Evolutionary conservation across 2,797 vertebrate genomes (phyloP).

Genomic region (Acomys russatus): DNA sequence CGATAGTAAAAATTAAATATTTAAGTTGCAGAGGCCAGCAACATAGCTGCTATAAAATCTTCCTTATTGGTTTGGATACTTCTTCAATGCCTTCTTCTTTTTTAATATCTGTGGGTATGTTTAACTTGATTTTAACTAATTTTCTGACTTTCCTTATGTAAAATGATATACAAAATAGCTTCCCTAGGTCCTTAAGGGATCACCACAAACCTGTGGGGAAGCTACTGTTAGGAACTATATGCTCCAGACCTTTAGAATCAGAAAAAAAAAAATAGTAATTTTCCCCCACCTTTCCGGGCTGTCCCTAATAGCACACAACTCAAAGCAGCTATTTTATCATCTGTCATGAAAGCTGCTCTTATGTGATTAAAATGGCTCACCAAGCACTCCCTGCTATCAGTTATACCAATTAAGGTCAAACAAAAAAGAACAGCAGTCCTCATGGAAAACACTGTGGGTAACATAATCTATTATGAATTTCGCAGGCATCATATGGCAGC

Average conservation of each 20-base stretch:
- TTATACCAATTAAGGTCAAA: conserved; percentile 89
- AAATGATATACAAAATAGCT: conserved; percentile 74
- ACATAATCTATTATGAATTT: conserved; percentile 85
- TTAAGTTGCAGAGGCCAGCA: background rate
- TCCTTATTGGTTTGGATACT: background rate
- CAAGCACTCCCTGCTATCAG: conserved; percentile 86
- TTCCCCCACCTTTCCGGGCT: conserved; percentile 79
- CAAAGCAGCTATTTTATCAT: conserved; percentile 84
- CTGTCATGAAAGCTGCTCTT: conserved; percentile 85
- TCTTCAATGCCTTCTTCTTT: conserved; percentile 46
- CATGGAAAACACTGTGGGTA: conserved; percentile 77
- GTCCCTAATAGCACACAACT: conserved; percentile 85
- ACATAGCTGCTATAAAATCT: background rate
- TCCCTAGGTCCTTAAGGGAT: conserved; percentile 81
- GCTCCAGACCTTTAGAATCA: conserved; percentile 56
- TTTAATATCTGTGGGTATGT: background rate
- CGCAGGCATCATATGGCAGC: conserved; percentile 78
- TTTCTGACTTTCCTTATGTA: conserved; percentile 69
- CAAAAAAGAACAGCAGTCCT: conserved; percentile 79
- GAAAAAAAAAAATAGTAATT: conserved; percentile 56
- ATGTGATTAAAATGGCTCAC: conserved; percentile 85
- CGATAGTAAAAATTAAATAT: conserved; percentile 57
- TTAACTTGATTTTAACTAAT: conserved; percentile 63
- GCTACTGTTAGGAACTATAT: conserved; percentile 61
- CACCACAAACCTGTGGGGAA: conserved; percentile 61